Conservation (phyloP, 1,140 invertebrate genomes). For the Temnothorax nylanderi region DNA sequence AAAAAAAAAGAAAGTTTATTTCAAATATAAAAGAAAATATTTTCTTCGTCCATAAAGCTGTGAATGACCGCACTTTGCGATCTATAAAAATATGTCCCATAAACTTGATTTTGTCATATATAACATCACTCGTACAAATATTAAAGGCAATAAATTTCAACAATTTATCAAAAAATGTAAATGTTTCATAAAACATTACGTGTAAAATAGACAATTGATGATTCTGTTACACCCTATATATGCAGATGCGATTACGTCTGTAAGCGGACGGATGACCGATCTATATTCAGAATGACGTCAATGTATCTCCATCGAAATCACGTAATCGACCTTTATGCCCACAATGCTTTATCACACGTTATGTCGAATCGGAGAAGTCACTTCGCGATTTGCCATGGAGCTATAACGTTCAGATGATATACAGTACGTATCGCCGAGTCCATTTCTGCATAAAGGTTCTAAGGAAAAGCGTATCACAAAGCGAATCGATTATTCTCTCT, state of each 20-base stretch:
- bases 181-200: not conserved
- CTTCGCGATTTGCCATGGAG: not conserved
- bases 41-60: slow-evolving; percentile 9
- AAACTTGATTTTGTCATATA: not conserved
- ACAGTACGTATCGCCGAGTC: not conserved
- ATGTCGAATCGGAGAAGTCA: slow-evolving; percentile 14
- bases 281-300: slow-evolving; percentile 19
- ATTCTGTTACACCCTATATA: not conserved
- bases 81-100: not conserved
- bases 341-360: slow-evolving; percentile 7
- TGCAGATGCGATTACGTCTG: not conserved
- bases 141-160: not conserved
- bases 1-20: not conserved
- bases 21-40: not conserved
- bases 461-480: not conserved
- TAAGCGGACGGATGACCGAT: not conserved
- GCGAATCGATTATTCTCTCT: slow-evolving; percentile 12
- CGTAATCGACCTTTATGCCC: slow-evolving; percentile 12
- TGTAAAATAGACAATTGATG: not conserved
- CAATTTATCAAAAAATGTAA: not conserved
- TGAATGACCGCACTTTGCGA: not conserved
- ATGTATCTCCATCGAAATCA: slow-evolving; percentile 29
- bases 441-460: not conserved
- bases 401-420: slow-evolving; percentile 20
- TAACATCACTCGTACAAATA: not conserved